These are phyloP conservation scores for Trissoscelio sp. DNA, from an alignment of 2,888 invertebrate genomes.

Conservation along the genomic window DNA sequence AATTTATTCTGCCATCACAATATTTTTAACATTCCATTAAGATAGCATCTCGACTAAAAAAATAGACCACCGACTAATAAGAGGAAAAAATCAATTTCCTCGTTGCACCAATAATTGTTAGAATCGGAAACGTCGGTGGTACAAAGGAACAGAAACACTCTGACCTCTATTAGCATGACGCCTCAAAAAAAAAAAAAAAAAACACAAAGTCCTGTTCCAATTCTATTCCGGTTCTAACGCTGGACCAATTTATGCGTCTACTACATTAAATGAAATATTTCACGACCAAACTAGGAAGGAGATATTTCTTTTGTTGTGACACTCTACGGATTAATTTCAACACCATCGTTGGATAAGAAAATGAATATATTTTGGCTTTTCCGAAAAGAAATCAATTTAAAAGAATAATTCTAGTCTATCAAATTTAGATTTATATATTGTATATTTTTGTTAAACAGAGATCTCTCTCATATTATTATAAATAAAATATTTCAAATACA, in stretches of 20 bases:
- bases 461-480: too few relatives aligned
- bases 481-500: too few relatives aligned
- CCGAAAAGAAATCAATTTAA: neutral
- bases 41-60: neutral
- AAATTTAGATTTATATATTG: too few relatives aligned
- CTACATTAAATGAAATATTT: constrained; percentile 44
- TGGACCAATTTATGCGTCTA: constrained; percentile 41
- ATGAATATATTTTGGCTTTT: constrained; percentile 30
- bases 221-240: constrained; percentile 46
- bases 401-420: neutral
- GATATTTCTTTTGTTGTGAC: constrained; percentile 47
- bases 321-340: constrained; percentile 47
- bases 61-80: constrained; percentile 2
- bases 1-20: constrained; percentile 17
- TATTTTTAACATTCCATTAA: constrained; percentile 22
- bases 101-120: constrained; percentile 17
- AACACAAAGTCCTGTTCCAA: constrained; percentile 37
- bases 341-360: constrained; percentile 25
- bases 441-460: too few relatives aligned
- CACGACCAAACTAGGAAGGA: constrained; percentile 21
- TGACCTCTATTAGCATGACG: constrained; percentile 33
- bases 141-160: constrained; percentile 9
- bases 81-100: constrained; percentile 18
- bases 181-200: constrained; percentile 44
- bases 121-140: constrained; percentile 26